Conservation (phyloP, 2,113 vertebrate species). For the Chaetodon trifascialis region DNA sequence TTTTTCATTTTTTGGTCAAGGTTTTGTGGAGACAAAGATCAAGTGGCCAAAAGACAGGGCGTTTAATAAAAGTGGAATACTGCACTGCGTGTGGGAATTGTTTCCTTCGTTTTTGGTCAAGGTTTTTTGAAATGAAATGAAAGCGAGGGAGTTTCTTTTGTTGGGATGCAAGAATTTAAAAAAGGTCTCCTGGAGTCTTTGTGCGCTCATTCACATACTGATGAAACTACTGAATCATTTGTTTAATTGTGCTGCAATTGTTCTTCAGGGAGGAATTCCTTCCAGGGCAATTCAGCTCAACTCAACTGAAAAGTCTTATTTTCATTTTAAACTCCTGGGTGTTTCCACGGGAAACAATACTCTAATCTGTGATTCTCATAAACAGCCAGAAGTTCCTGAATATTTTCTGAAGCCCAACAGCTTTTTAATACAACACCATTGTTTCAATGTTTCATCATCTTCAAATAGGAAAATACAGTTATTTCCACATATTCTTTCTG, state of each 20-base stretch:
- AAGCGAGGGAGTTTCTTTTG: constrained; percentile 24
- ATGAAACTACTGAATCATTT: constrained; percentile 38
- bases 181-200: constrained; percentile 21
- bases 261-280: constrained; percentile 43
- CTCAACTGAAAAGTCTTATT: constrained; percentile 16
- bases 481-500: constrained; percentile 16
- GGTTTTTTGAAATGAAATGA: constrained; percentile 35
- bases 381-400: constrained; percentile 23
- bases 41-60: neutral
- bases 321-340: constrained; percentile 22
- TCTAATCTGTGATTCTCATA: constrained; percentile 48
- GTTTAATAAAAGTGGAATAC: constrained; percentile 10
- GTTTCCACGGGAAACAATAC: constrained; percentile 37
- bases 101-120: constrained; percentile 29
- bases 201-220: constrained; percentile 20
- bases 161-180: neutral
- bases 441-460: constrained; percentile 15
- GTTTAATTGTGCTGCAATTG: constrained; percentile 47
- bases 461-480: neutral
- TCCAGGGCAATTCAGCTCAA: constrained; percentile 1
- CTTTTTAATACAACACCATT: constrained; percentile 30
- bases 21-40: constrained; percentile 4
- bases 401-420: constrained; percentile 22
- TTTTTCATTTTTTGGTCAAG: constrained; percentile 13
- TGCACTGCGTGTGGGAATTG: neutral